These are phyloP conservation scores for Sylvia atricapilla DNA, from an alignment of 2,113 vertebrate species.

Conservation along the genomic window DNA sequence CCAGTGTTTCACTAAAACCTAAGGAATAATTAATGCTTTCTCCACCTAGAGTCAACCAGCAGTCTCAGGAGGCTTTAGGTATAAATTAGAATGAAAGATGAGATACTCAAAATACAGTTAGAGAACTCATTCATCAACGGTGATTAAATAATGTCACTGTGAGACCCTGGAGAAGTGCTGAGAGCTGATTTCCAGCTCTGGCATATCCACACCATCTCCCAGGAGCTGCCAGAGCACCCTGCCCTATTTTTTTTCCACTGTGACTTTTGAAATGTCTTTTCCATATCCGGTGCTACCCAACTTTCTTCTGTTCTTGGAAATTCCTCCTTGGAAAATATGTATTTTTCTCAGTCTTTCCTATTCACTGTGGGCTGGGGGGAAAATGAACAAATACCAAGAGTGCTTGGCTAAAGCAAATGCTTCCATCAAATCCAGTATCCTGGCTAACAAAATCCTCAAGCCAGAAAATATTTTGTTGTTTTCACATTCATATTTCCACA, in stretches of 20 bases:
- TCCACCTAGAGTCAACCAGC: constrained; percentile 9
- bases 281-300: background rate
- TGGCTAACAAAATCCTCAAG: background rate
- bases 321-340: background rate
- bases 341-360: background rate
- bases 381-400: background rate
- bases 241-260: background rate
- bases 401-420: background rate
- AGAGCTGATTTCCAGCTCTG: background rate
- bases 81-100: constrained; percentile 55
- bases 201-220: background rate
- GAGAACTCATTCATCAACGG: background rate
- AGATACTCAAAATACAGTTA: constrained; percentile 34
- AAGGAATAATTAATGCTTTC: constrained; percentile 48
- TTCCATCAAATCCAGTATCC: background rate
- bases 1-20: constrained; percentile 18
- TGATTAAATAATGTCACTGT: background rate
- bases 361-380: background rate
- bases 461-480: background rate
- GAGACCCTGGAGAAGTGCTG: background rate
- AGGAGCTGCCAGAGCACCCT: background rate
- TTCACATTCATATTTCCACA: background rate
- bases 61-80: background rate
- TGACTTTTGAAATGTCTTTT: background rate
- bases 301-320: background rate